phyloP scores from a whole-genome alignment of 2,113 vertebrate genomes.

The Sorex araneus region DNA sequence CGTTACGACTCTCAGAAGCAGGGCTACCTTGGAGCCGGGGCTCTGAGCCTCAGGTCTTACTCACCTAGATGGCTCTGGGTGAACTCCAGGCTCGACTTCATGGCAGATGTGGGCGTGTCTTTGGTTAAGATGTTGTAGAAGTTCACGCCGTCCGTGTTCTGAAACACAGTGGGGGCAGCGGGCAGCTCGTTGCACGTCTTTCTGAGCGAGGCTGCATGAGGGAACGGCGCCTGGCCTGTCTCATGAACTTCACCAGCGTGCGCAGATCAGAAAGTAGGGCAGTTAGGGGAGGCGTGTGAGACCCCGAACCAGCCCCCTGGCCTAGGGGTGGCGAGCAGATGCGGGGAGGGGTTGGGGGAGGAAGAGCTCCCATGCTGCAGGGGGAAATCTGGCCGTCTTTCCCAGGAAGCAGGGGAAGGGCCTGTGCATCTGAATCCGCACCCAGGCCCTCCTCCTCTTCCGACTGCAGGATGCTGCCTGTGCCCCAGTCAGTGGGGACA shows the following conservation, averaged over 20 bases:
- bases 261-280: neutral
- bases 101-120: slow-evolving; percentile 55
- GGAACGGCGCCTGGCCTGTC: neutral
- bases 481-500: too few species aligned
- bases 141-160: slow-evolving; percentile 98
- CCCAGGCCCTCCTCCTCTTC: neutral
- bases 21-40: neutral
- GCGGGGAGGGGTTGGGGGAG: neutral
- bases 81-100: slow-evolving; percentile 76
- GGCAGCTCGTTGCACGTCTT: neutral
- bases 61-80: slow-evolving; percentile 74
- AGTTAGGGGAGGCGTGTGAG: neutral
- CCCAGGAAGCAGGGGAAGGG: neutral
- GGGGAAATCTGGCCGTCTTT: neutral
- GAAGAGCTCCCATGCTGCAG: neutral
- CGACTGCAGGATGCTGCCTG: too few species aligned
- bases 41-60: neutral
- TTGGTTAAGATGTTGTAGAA: slow-evolving; percentile 98
- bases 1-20: neutral
- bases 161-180: slow-evolving; percentile 62
- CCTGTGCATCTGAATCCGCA: neutral
- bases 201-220: neutral
- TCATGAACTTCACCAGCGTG: neutral
- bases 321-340: neutral
- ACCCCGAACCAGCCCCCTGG: neutral